A percentile compares a stretch with the other conserved stretches of the same genome.
Evolutionary conservation across 30 jellyfish, hydroid and myxozoan species (phyloP).

Genomic region (Rhopilema esculentum): DNA sequence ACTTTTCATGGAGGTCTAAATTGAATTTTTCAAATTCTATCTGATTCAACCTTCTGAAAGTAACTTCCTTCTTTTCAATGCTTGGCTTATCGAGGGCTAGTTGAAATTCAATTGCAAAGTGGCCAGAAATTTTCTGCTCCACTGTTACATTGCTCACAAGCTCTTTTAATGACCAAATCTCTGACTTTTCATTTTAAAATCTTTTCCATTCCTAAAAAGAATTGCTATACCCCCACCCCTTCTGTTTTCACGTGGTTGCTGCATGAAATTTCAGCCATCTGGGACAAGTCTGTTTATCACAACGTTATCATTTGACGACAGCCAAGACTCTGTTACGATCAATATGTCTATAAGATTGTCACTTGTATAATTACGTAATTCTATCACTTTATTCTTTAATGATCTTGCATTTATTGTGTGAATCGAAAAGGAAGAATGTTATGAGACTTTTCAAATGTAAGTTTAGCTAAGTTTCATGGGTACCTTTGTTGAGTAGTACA

Average conservation of each 20-base stretch:
- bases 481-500: conserved; percentile 9
- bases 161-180: not conserved
- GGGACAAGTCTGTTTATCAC: conserved; percentile 40
- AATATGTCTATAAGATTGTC: conserved; percentile 22
- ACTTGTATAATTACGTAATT: conserved; percentile 29
- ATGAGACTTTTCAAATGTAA: conserved; percentile 14
- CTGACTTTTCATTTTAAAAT: not conserved
- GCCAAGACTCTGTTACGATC: conserved; percentile 50
- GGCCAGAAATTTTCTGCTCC: no score
- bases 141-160: not conserved
- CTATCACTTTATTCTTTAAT: conserved; percentile 42
- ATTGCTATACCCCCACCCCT: conserved; percentile 36
- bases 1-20: conserved; percentile 28
- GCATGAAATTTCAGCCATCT: conserved; percentile 21
- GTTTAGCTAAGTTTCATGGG: conserved; percentile 38
- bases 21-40: conserved; percentile 27
- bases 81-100: no score
- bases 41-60: conserved; percentile 27
- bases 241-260: conserved; percentile 35
- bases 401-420: conserved; percentile 50
- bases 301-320: conserved; percentile 35
- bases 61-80: no score
- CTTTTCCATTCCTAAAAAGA: not conserved
- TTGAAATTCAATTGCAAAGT: no score
- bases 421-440: conserved; percentile 33